A percentile compares a stretch with the other conserved stretches of the same genome.
These are phyloP conservation scores for Sorex araneus DNA, from an alignment of 2,113 vertebrate genomes.

Conservation along the genomic window DNA sequence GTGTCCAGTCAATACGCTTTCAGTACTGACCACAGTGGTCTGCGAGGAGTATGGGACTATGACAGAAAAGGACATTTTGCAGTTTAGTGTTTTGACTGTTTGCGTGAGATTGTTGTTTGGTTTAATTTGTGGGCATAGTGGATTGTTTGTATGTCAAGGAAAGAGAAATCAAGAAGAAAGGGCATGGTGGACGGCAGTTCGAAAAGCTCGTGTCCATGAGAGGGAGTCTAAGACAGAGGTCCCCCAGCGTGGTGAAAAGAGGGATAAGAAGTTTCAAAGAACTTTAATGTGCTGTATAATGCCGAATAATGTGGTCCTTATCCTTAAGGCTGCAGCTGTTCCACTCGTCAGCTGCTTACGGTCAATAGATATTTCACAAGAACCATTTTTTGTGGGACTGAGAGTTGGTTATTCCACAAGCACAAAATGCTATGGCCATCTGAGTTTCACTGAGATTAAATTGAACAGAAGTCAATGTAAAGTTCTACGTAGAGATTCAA, in stretches of 20 bases:
- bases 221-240: background rate
- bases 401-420: constrained; percentile 9
- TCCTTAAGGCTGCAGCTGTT: background rate
- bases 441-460: constrained; percentile 35
- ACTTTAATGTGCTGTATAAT: constrained; percentile 19
- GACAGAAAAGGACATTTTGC: background rate
- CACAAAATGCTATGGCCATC: background rate
- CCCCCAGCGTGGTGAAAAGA: background rate
- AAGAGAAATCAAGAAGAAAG: background rate
- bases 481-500: background rate
- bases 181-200: background rate
- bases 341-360: background rate
- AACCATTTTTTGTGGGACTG: background rate
- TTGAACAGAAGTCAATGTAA: constrained; percentile 12
- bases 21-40: background rate
- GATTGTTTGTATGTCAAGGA: background rate
- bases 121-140: background rate
- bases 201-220: background rate
- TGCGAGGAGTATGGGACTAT: background rate
- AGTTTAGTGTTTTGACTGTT: background rate
- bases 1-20: background rate
- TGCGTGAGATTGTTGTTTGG: background rate
- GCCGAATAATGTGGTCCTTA: background rate
- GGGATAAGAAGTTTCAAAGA: background rate
- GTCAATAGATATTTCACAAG: constrained; percentile 9